Base-by-base conservation (phyloP, 2,797 vertebrate species). In the Tokudaia muenninki region DNA sequence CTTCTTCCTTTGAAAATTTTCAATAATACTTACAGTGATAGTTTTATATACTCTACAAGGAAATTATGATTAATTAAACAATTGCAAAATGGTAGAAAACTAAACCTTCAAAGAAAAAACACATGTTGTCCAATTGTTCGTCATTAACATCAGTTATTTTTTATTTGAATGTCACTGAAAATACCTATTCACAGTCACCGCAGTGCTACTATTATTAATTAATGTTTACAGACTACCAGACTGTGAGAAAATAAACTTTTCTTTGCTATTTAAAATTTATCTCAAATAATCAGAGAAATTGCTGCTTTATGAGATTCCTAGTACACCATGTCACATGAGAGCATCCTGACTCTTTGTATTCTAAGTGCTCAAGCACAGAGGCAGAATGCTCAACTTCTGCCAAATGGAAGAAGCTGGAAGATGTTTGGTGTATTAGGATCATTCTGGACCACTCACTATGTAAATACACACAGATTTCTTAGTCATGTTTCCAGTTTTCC, bases 91-190 rank as follows among this genome's bases (percentile, higher is more conserved):
- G 77, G 14, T 84, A 92, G 95, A 72, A 13, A 37, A 65, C 31
- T 75, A 55, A 78, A 61, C 10, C 2, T n/a, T 67, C 67, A 87
- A 65, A 63, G 63, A 16, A 44, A 80, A 97, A 94, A 92, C 29
- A 16, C 14, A n/a, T 47, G 3, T 78, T 91, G 70, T 94, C 26
- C 92, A 87, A 96, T 78, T 88, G 14, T 59, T 87, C 31, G 78
- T 70, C 91, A 96, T 97, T 94, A 96, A 63, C 70, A 65, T 82
- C 87, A 89, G 55, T 26, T 87, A 89, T 97, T 96, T 96, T 92
- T 96, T 65, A 91, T 95, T 91, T 79, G 16, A 95, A 67, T 24
- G 89, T 93, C 78, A 86, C 12, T 81, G 41, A 97, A 96, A 96
- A 91, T 93, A 91, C 19, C 31, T 93, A n/a, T 93, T 94, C 31